Evolutionary conservation across 2,888 invertebrate genomes (phyloP), one percentile per base, ranked within the genome.

Genomic region (Elgonia sp.): DNA sequence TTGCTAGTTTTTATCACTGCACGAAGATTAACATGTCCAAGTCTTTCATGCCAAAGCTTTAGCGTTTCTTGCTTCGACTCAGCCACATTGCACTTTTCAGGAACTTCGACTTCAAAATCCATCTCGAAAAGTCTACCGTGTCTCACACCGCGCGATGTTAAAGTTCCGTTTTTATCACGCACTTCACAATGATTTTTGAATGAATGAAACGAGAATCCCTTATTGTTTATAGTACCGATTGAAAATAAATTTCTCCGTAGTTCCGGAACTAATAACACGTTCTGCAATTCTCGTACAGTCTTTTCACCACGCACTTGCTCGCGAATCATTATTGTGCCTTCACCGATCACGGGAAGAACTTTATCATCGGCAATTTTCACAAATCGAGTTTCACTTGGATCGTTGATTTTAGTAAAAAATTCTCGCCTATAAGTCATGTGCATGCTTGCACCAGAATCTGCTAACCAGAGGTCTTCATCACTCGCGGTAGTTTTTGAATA

Each of bases 261-360:
- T 7, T 69, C 80, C 2, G 89, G 89, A 4, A 89, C 88, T 16
- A 55, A 75, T 7, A 89, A 67, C 6, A 89, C 86, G 37, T 89
- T 84, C 21, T 46, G 12, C 20, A 89, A n/a, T 29, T 84, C 40
- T 55, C 82, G 53, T 20, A 62, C 42, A 0, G 37, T 14, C n/a
- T 16, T 16, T 50, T 72, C 16, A 20, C 63, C 69, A 21, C 76
- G 53, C 6, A 86, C 62, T 9, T 14, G 21, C 21, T 77, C 88
- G 12, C 46, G 7, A 29, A 88, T 77, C 10, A 75, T 29, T 7
- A 89, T 70, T 14, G 73, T 80, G 1, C 86, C 90, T 6, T 84
- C 70, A 39, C 85, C 83, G 9, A 57, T 60, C 12, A 57, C 87
- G 0, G 53, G 53, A 0, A 83, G 12, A n/a, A 73, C 20, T 39